Conservation (phyloP, 2,888 invertebrate genomes). For the Diplolepis rosae region DNA sequence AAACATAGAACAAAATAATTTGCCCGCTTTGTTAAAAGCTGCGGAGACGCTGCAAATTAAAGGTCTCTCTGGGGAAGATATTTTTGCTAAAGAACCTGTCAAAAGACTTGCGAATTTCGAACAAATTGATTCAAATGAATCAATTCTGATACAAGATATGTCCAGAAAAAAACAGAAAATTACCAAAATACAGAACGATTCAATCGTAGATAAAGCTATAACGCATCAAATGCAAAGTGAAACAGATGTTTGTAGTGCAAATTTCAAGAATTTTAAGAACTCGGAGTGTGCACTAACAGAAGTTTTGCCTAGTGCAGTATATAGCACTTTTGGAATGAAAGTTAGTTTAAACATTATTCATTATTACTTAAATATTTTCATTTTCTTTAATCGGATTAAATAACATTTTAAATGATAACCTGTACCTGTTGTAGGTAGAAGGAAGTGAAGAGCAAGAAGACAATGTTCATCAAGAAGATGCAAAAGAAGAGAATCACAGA, state of each 20-base stretch:
- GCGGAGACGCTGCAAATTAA: conserved; percentile 82
- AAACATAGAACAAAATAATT: conserved; percentile 82
- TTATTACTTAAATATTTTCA: not conserved
- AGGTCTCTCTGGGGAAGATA: conserved; percentile 79
- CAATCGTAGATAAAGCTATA: conserved; percentile 64
- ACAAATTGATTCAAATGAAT: conserved; percentile 52
- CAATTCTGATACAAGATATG: conserved; percentile 34
- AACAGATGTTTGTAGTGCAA: conserved; percentile 56
- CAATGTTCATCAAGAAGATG: too few relatives aligned
- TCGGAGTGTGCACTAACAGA: conserved; percentile 54
- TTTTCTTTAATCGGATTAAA: too few relatives aligned
- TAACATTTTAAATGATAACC: too few relatives aligned
- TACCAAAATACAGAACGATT: conserved; percentile 57
- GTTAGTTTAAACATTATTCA: conserved; percentile 43
- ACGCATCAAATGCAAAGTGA: conserved; percentile 57
- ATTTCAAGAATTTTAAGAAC: conserved; percentile 59
- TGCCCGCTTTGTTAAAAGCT: conserved; percentile 80
- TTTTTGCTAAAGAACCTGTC: conserved; percentile 73
- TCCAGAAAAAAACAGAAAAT: conserved; percentile 64
- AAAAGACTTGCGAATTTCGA: conserved; percentile 63
- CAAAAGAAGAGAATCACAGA: not conserved
- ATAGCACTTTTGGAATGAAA: conserved; percentile 67
- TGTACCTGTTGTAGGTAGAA: conserved; percentile 28
- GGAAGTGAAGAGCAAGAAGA: not conserved
- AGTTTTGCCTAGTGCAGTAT: conserved; percentile 58